phyloP scores from a whole-genome alignment of 2,888 invertebrate species.

The Lobophora halterata region DNA sequence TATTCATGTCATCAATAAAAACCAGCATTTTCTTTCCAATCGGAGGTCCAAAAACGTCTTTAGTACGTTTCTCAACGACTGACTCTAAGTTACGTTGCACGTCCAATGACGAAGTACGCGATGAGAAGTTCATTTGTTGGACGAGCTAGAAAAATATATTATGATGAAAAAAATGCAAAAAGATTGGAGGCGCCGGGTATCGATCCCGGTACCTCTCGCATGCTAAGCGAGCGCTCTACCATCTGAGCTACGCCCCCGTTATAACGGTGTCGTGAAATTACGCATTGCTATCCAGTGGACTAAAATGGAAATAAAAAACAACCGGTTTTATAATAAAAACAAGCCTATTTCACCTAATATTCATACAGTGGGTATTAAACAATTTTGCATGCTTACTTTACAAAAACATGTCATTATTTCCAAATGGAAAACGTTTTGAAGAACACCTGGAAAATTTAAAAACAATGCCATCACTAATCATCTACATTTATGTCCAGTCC shows the following conservation, averaged over 20 bases:
- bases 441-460: too few species aligned
- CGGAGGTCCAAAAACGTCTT: constrained; percentile 94
- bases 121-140: constrained; percentile 94
- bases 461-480: too few species aligned
- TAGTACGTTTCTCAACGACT: constrained; percentile 93
- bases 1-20: constrained; percentile 97
- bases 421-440: too few species aligned
- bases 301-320: too few species aligned
- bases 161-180: constrained; percentile 6
- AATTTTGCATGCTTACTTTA: too few species aligned
- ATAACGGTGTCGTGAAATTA: neutral
- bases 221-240: constrained; percentile 82
- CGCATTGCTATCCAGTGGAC: too few species aligned
- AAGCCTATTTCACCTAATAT: too few species aligned
- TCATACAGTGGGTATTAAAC: too few species aligned
- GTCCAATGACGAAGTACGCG: constrained; percentile 93
- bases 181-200: constrained; percentile 78
- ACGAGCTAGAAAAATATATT: constrained; percentile 78
- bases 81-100: constrained; percentile 94
- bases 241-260: constrained; percentile 80
- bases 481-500: too few species aligned
- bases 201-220: constrained; percentile 81
- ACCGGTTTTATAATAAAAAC: too few species aligned
- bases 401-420: too few species aligned
- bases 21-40: constrained; percentile 93